Conservation (phyloP, 1,140 invertebrate species). For the Liolophura sinensis region DNA sequence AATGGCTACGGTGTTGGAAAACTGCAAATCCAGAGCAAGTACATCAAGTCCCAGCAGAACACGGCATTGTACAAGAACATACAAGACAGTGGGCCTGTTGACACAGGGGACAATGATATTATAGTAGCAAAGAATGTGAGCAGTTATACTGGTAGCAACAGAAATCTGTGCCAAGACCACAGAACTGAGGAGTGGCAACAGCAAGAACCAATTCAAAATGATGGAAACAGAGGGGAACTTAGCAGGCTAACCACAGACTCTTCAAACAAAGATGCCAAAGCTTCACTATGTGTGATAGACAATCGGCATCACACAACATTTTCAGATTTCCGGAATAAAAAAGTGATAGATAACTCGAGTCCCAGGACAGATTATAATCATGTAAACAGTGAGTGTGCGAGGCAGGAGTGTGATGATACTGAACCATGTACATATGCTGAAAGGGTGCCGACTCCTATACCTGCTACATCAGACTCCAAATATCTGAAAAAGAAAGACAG, state of each 20-base stretch:
- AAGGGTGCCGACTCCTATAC: constrained; percentile 16
- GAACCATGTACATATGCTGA: constrained; percentile 16
- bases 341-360: constrained; percentile 6
- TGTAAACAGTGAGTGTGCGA: constrained; percentile 10
- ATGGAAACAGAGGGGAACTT: constrained; percentile 29
- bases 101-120: no score
- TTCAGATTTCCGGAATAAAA: constrained; percentile 35
- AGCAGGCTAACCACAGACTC: constrained; percentile 17
- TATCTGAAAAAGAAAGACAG: constrained; percentile 31
- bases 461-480: constrained; percentile 27
- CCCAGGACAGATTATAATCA: constrained; percentile 13
- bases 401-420: constrained; percentile 14
- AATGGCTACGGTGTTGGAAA: constrained; percentile 15
- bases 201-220: constrained; percentile 29
- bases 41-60: constrained; percentile 20
- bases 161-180: no score
- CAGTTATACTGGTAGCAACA: no score
- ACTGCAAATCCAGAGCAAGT: constrained; percentile 34
- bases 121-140: no score
- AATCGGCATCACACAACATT: constrained; percentile 39
- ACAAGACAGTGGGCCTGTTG: no score
- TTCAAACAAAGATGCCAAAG: constrained; percentile 20
- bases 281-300: constrained; percentile 15
- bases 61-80: no score
- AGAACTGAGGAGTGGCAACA: no score